Percentiles rank a stretch among this genome's conserved stretches.
Evolutionary conservation across 2,797 vertebrate genomes (phyloP).

Genomic region (Galagoides demidoff): DNA sequence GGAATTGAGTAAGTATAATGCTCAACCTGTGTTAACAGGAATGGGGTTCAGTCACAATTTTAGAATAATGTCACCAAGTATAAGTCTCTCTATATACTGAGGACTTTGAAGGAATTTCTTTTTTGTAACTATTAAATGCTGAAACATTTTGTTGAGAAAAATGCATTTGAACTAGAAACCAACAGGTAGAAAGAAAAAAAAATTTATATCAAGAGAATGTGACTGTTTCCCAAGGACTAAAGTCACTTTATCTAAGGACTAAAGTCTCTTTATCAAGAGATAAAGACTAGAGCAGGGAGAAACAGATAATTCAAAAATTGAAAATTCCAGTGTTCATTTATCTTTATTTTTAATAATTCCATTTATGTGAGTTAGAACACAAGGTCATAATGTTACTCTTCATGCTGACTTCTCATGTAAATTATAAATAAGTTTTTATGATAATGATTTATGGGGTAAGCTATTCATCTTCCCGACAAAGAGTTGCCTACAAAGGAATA

Average conservation of each 20-base stretch:
- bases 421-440: slow-evolving; percentile 64
- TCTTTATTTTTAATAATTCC: slow-evolving; percentile 71
- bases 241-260: slow-evolving; percentile 56
- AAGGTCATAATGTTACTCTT: slow-evolving; percentile 52
- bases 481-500: slow-evolving; percentile 66
- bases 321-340: slow-evolving; percentile 47
- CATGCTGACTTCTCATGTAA: slow-evolving; percentile 62
- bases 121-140: slow-evolving; percentile 36
- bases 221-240: slow-evolving; percentile 15
- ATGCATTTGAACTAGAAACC: slow-evolving; percentile 18
- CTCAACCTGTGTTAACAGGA: not conserved
- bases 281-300: slow-evolving; percentile 45
- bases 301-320: slow-evolving; percentile 33
- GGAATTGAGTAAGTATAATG: slow-evolving; percentile 21
- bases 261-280: slow-evolving; percentile 48
- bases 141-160: slow-evolving; percentile 25
- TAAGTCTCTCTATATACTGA: not conserved
- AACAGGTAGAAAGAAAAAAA: slow-evolving; percentile 26
- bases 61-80: slow-evolving; percentile 31
- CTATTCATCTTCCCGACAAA: slow-evolving; percentile 38
- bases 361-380: slow-evolving; percentile 52
- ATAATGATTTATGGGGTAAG: slow-evolving; percentile 60
- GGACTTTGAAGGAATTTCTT: not conserved
- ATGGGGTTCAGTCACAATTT: slow-evolving; percentile 39
- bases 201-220: slow-evolving; percentile 27